phyloP scores from a whole-genome alignment of 2,888 invertebrate species.

The Lasioglossum marginatum region DNA sequence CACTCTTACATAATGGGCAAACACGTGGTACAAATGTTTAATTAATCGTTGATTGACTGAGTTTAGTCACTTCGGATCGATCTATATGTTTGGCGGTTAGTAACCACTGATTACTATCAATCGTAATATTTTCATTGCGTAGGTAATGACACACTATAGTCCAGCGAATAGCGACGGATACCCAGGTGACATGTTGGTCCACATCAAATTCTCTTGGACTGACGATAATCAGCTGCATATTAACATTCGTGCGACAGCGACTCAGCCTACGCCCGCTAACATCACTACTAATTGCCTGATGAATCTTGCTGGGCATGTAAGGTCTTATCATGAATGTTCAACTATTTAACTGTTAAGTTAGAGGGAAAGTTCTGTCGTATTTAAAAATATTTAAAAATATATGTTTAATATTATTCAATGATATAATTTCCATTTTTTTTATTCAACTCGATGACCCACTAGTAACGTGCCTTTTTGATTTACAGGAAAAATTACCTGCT shows the following conservation, averaged over 20 bases:
- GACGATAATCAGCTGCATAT: constrained; percentile 85
- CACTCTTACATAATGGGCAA: constrained; percentile 73
- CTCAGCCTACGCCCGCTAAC: constrained; percentile 86
- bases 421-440: too few relatives aligned
- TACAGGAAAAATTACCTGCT: too few relatives aligned
- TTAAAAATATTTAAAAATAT: too few relatives aligned
- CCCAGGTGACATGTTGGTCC: constrained; percentile 85
- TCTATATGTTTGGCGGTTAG: not conserved
- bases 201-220: constrained; percentile 85
- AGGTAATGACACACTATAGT: constrained; percentile 85
- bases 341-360: too few relatives aligned
- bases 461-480: too few relatives aligned
- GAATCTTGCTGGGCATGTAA: constrained; percentile 87
- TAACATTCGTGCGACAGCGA: constrained; percentile 85
- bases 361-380: too few relatives aligned
- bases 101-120: too few relatives aligned
- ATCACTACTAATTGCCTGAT: constrained; percentile 87
- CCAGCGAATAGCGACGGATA: constrained; percentile 86
- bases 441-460: too few relatives aligned
- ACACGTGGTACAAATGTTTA: constrained; percentile 70
- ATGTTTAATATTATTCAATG: too few relatives aligned
- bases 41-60: not conserved
- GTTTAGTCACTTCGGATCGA: not conserved
- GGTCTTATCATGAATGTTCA: constrained; percentile 32
- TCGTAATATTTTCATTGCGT: constrained; percentile 1